Evolutionary conservation across 1,140 invertebrate species (phyloP).

Genomic region (Monochamus saltuarius): DNA sequence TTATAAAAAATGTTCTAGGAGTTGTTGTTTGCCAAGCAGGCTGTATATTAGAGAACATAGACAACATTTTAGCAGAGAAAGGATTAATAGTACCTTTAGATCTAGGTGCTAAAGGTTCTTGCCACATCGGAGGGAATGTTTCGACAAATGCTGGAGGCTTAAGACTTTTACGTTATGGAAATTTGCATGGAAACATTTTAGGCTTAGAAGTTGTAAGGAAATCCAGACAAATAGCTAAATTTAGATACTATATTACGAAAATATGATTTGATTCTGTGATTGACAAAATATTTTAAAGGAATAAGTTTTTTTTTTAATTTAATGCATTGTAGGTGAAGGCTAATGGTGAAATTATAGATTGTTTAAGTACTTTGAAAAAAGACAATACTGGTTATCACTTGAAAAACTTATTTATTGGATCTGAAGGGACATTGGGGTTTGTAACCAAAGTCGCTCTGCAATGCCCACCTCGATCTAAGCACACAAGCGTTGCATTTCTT

Average conservation of each 20-base stretch:
- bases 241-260: too few species aligned
- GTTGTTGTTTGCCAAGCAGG: constrained; percentile 78
- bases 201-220: constrained; percentile 84
- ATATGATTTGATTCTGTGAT: too few species aligned
- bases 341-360: constrained; percentile 83
- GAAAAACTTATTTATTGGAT: constrained; percentile 96
- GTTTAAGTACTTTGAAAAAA: constrained; percentile 85
- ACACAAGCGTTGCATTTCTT: constrained; percentile 79
- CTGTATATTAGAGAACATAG: constrained; percentile 86
- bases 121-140: constrained; percentile 95
- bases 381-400: constrained; percentile 97
- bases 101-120: constrained; percentile 94
- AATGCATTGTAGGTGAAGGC: constrained; percentile 72
- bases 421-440: constrained; percentile 94
- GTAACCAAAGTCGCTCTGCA: constrained; percentile 92
- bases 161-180: constrained; percentile 89
- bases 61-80: constrained; percentile 69
- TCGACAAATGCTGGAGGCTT: constrained; percentile 96
- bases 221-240: neutral
- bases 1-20: too few species aligned
- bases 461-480: constrained; percentile 78
- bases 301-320: neutral
- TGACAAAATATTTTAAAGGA: too few species aligned
- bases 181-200: constrained; percentile 87
- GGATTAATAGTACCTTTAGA: constrained; percentile 92